Conservation (phyloP, 2,888 invertebrate genomes). For the Rhaphigaster nebulosa region DNA sequence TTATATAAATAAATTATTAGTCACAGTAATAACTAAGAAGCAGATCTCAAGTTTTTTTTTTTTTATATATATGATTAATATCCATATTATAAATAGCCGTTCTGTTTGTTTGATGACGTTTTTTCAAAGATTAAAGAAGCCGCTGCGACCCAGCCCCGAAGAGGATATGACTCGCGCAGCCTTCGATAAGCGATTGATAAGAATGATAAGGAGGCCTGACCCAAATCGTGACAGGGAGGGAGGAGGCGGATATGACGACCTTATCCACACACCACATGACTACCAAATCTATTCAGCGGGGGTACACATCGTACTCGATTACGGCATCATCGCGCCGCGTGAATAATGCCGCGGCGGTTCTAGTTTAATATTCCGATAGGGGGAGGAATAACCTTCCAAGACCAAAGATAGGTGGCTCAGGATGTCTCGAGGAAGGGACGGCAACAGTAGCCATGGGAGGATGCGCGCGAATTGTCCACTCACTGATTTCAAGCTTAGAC, state of each 20-base stretch:
- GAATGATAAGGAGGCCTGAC: background rate
- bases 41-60: too few species aligned
- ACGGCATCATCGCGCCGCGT: background rate
- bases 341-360: background rate
- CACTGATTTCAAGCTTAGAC: too few species aligned
- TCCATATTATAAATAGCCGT: background rate
- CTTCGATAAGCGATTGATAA: background rate
- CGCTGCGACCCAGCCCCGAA: background rate
- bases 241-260: conserved; percentile 37
- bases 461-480: too few species aligned
- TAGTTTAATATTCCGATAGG: background rate
- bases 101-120: background rate
- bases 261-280: background rate
- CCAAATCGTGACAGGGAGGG: background rate
- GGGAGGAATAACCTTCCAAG: background rate
- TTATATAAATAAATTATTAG: too few species aligned
- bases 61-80: too few species aligned
- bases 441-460: background rate
- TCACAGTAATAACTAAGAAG: too few species aligned
- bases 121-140: background rate
- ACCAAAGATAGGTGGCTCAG: background rate
- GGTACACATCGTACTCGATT: background rate
- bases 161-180: background rate
- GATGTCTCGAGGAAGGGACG: background rate
- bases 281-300: background rate